These are phyloP conservation scores for Bos javanicus DNA, from an alignment of 2,113 vertebrate species.

Conservation along the genomic window DNA sequence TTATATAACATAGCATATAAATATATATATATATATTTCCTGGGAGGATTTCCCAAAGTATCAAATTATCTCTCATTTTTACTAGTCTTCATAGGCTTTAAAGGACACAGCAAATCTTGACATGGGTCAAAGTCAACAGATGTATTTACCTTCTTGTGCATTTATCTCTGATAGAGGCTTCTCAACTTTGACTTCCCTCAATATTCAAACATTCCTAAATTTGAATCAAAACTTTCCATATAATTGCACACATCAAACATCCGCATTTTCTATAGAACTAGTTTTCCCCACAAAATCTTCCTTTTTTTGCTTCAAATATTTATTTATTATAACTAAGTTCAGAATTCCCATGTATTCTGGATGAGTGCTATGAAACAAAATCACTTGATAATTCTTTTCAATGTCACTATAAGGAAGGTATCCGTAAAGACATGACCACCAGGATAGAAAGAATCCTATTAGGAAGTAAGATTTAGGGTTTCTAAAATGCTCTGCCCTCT, in stretches of 20 bases:
- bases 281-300: not conserved
- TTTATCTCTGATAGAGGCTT: not conserved
- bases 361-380: not conserved
- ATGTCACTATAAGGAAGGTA: not conserved
- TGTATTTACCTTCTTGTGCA: not conserved
- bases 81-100: not conserved
- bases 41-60: not conserved
- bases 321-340: not conserved
- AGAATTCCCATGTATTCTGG: not conserved
- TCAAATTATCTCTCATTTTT: not conserved
- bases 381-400: not conserved
- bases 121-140: not conserved
- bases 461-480: not conserved
- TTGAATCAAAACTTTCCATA: not conserved
- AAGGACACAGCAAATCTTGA: not conserved
- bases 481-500: not conserved
- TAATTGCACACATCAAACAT: not conserved
- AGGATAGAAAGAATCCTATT: not conserved
- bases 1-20: not conserved
- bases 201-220: not conserved
- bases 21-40: not conserved
- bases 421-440: not conserved
- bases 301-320: not conserved
- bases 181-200: not conserved
- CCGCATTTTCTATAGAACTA: not conserved